Evolutionary conservation across 2,888 invertebrate species (phyloP).

Genomic region (Ichneumoninae sp.): DNA sequence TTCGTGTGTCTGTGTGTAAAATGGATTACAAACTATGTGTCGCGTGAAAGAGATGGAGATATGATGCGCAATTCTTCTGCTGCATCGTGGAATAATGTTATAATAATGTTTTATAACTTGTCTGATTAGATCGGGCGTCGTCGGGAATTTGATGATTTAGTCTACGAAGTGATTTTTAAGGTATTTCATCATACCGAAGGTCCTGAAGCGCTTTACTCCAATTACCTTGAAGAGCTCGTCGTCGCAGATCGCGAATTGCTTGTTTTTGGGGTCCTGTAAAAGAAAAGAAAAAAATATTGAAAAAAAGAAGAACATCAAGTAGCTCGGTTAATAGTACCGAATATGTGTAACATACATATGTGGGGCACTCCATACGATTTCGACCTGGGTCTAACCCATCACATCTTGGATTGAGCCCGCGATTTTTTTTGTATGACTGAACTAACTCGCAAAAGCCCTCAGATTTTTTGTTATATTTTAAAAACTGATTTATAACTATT

Average conservation of each 20-base stretch:
- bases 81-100: slow-evolving; percentile 69
- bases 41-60: slow-evolving; percentile 77
- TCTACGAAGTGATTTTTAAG: slow-evolving; percentile 94
- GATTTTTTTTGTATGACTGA: too few relatives aligned
- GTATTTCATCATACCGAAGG: slow-evolving; percentile 99
- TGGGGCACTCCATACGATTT: too few relatives aligned
- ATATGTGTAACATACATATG: too few relatives aligned
- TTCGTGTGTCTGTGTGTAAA: slow-evolving; percentile 70
- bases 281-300: slow-evolving; percentile 54
- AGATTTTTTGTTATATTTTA: too few relatives aligned
- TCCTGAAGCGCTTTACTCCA: slow-evolving; percentile 96
- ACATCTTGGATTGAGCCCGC: too few relatives aligned
- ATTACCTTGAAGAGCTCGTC: slow-evolving; percentile 95
- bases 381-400: too few relatives aligned
- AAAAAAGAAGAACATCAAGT: background rate
- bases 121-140: slow-evolving; percentile 63
- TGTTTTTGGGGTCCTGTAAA: slow-evolving; percentile 94
- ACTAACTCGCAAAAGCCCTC: too few relatives aligned
- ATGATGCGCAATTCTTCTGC: slow-evolving; percentile 37
- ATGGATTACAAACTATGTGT: slow-evolving; percentile 74
- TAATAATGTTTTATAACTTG: slow-evolving; percentile 66
- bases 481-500: too few relatives aligned
- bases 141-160: slow-evolving; percentile 80
- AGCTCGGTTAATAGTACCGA: background rate
- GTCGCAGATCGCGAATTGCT: slow-evolving; percentile 97